Evolutionary conservation across 2,888 invertebrate species (phyloP).

Genomic region (Thymelicus lineola): DNA sequence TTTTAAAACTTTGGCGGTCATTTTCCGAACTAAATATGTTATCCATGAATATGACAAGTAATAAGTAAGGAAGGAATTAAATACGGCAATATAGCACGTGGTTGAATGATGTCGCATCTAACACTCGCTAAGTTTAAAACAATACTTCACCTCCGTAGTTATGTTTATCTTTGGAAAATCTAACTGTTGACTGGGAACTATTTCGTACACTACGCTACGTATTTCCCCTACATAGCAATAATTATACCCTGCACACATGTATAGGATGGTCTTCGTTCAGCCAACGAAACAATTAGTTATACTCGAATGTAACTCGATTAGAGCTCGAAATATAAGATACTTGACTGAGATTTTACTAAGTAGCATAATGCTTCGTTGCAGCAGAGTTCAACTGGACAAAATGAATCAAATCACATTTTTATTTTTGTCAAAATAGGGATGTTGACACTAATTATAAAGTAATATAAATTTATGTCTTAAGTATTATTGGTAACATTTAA

Average conservation of each 20-base stretch:
- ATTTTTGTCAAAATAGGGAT: no score
- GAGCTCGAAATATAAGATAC: no score
- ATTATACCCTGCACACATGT: conserved; percentile 64
- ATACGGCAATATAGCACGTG: not conserved
- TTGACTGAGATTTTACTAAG: no score
- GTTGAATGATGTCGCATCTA: not conserved
- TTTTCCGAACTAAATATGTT: not conserved
- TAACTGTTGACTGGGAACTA: conserved; percentile 28
- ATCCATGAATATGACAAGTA: no score
- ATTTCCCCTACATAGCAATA: conserved; percentile 51
- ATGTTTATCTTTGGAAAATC: conserved; percentile 35
- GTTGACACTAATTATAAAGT: no score
- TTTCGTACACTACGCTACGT: conserved; percentile 41
- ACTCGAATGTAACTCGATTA: no score
- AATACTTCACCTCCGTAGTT: not conserved
- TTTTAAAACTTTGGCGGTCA: not conserved
- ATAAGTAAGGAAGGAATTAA: no score
- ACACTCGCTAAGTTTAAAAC: not conserved
- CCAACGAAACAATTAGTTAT: not conserved
- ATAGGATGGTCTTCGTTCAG: conserved; percentile 38
- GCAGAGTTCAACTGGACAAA: no score
- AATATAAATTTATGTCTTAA: no score
- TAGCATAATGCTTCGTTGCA: no score
- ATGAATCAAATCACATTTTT: no score
- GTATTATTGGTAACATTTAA: no score